Evolutionary conservation across 2,113 vertebrate species (phyloP).

Genomic region (Chlorodrepanis virens): DNA sequence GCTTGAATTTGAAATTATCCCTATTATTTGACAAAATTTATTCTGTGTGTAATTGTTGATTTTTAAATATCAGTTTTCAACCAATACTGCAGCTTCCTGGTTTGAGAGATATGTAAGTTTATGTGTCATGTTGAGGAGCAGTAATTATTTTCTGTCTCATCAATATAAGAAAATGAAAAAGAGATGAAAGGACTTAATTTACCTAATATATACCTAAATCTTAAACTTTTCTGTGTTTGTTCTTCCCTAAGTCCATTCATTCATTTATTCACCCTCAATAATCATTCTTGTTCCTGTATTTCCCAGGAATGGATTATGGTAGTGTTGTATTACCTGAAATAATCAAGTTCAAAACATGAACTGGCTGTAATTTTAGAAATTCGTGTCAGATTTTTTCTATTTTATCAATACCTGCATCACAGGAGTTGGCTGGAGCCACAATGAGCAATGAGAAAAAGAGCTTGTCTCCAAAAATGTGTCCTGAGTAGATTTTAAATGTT

Average conservation of each 20-base stretch:
- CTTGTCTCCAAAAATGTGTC: neutral
- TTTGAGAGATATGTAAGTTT: neutral
- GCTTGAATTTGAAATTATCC: neutral
- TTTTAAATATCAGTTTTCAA: neutral
- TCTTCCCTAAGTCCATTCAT: neutral
- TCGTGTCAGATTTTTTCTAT: neutral
- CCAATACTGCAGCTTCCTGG: neutral
- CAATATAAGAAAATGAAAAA: neutral
- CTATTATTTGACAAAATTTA: neutral
- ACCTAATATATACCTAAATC: neutral
- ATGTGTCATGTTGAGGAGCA: neutral
- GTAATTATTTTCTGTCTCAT: neutral
- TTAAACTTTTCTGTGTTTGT: neutral
- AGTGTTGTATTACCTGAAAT: neutral
- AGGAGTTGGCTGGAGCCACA: neutral
- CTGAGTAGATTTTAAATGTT: neutral
- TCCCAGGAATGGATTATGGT: neutral
- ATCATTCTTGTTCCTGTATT: neutral
- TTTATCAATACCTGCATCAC: neutral
- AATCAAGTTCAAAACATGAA: neutral
- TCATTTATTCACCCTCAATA: neutral
- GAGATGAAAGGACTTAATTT: neutral
- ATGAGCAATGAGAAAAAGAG: neutral
- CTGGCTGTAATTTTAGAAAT: neutral
- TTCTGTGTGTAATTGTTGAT: neutral